A percentile compares a stretch with the other conserved stretches of the same genome.
phyloP scores from a whole-genome alignment of 1,140 invertebrate genomes.

The Paraescarpia echinospica region DNA sequence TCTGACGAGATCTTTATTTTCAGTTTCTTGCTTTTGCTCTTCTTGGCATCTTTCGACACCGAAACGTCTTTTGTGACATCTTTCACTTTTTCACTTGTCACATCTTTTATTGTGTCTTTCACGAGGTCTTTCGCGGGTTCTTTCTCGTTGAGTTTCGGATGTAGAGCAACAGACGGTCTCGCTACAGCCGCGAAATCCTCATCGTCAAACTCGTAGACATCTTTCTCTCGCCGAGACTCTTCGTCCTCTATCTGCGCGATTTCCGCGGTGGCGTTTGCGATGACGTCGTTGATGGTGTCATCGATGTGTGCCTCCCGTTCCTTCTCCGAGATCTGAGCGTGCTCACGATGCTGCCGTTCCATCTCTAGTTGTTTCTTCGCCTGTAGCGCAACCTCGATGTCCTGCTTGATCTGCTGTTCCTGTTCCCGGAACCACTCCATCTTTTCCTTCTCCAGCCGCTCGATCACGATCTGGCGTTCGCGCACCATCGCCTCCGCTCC shows the following conservation, averaged over 20 bases:
- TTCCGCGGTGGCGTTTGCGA: background rate
- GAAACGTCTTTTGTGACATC: background rate
- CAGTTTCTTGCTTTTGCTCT: background rate
- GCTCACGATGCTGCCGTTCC: background rate
- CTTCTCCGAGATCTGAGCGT: background rate
- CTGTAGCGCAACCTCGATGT: background rate
- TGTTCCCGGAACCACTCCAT: background rate
- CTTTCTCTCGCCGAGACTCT: background rate
- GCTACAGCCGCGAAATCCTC: background rate
- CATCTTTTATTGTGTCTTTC: background rate
- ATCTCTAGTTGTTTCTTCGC: background rate
- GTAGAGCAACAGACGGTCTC: background rate
- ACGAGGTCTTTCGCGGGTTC: background rate
- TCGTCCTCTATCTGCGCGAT: background rate
- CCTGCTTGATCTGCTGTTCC: background rate
- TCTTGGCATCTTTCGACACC: background rate
- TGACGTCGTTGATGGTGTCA: slow-evolving; percentile 1
- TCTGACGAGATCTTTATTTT: background rate
- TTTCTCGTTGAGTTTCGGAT: background rate
- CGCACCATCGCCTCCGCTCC: no score
- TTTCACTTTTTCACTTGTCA: background rate
- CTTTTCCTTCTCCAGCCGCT: background rate
- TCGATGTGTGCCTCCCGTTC: background rate
- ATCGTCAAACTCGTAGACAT: background rate
- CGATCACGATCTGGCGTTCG: background rate